phyloP scores from a whole-genome alignment of 2,888 invertebrate species.

The Apoda limacodes region DNA sequence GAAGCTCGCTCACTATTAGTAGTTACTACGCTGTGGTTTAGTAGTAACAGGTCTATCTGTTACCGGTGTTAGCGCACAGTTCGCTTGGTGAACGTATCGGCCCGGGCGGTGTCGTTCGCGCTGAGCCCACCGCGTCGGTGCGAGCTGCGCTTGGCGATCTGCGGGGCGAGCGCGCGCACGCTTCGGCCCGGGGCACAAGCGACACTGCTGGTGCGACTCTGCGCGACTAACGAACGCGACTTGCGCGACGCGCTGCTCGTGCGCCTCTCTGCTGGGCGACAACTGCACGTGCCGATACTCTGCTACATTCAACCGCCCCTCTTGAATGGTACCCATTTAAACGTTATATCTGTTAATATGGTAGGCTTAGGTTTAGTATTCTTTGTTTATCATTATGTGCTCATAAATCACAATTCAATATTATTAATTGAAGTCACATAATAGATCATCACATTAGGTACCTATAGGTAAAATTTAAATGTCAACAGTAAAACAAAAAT shows the following conservation, averaged over 20 bases:
- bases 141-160: slow-evolving; percentile 32
- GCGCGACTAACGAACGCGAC: slow-evolving; percentile 29
- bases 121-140: slow-evolving; percentile 35
- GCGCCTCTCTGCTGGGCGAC: slow-evolving; percentile 27
- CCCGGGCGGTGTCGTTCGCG: slow-evolving; percentile 35
- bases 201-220: slow-evolving; percentile 34
- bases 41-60: no score
- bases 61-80: slow-evolving; percentile 27
- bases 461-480: no score
- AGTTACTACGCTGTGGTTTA: no score
- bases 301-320: slow-evolving; percentile 47
- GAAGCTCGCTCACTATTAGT: no score
- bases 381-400: no score
- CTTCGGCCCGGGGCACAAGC: slow-evolving; percentile 38
- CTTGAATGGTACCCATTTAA: no score
- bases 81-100: slow-evolving; percentile 41
- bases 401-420: no score
- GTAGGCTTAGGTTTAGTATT: no score
- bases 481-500: no score
- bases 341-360: no score
- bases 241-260: slow-evolving; percentile 30
- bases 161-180: slow-evolving; percentile 30
- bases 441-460: no score
- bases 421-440: no score
- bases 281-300: slow-evolving; percentile 29